Evolutionary conservation across 1,140 invertebrate genomes (phyloP), one percentile per base, ranked within the genome.

Genomic region (Neodiprion fabricii): DNA sequence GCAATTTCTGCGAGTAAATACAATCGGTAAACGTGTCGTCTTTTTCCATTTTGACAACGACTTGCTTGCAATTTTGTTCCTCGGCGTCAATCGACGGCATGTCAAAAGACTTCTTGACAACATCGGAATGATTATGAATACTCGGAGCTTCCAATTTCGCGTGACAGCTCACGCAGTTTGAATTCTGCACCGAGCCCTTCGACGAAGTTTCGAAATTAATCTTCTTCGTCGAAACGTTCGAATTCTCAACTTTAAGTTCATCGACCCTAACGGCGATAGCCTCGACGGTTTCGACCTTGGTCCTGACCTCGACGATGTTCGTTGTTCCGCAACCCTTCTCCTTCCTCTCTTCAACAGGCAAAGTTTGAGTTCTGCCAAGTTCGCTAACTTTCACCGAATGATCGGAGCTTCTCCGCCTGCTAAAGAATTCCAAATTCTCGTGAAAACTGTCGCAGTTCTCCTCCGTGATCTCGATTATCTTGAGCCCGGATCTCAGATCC

Each of bases 401-500:
- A 40, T 76, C 47, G 1, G 78, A 80, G 67, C 82, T 78, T 12
- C 80, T 79, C 50, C 85, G 79, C n/a, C 84, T 77, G 0, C 79
- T 83, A n/a, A 87, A 87, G 61, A 87, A 86, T 10, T 87, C 86
- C 0, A 87, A 53, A 48, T 87, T 86, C 72, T 87, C 86, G 17
- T 87, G 86, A 66, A 87, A 87, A 67, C 86, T 87, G 70, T 87
- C 86, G 61, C 86, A 87, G 21, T 87, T 87, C 71, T 87, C 86
- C 65, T 87, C 86, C 0, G 86, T 87, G 14, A 87, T 86, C 40
- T 87, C 86, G 10, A 87, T 87, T 9, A 87, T 84, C 14, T 83
- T 78, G 0, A 84, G 76, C 0, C 82, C 83, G 3, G 71, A 71
- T 71, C 80, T 80, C 1, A 17, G 66, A 50, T 76, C 84, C 74